A percentile compares a stretch with the other conserved stretches of the same genome.
Conservation (phyloP, 2,113 vertebrate species). For the Phasianus colchicus region DNA sequence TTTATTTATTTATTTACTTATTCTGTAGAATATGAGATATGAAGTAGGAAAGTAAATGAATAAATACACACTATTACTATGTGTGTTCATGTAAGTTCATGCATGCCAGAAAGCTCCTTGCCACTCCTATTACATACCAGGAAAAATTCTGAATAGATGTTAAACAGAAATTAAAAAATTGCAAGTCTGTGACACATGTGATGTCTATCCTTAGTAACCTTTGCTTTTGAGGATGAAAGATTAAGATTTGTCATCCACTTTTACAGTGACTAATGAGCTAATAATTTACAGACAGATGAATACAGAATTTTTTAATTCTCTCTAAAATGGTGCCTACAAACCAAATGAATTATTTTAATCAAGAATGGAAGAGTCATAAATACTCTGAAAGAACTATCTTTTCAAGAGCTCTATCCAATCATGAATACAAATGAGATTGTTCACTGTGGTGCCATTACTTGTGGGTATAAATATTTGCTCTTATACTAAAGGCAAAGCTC, state of each 20-base stretch:
- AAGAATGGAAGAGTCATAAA: neutral
- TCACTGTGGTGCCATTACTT: neutral
- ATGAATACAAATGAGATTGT: neutral
- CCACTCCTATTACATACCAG: neutral
- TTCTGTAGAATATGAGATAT: neutral
- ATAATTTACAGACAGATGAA: constrained; percentile 43
- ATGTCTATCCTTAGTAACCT: constrained; percentile 18
- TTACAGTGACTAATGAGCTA: constrained; percentile 40
- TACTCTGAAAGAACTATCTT: neutral
- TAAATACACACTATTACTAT: neutral
- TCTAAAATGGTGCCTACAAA: constrained; percentile 9
- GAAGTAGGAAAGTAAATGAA: neutral
- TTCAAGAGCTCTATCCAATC: neutral
- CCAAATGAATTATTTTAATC: constrained; percentile 41
- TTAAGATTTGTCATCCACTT: constrained; percentile 23
- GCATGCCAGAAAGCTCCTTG: neutral
- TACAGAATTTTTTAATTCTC: constrained; percentile 20
- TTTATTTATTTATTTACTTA: neutral
- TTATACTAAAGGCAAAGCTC: neutral
- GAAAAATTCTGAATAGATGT: neutral
- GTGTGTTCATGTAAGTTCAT: neutral
- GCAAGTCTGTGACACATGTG: neutral
- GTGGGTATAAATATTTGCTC: neutral
- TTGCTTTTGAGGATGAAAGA: constrained; percentile 49
- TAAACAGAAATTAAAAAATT: neutral